A percentile compares a stretch with the other conserved stretches of the same genome.
These are phyloP conservation scores for Lateolabrax maculatus DNA, from an alignment of 2,797 vertebrate genomes.

Conservation along the genomic window DNA sequence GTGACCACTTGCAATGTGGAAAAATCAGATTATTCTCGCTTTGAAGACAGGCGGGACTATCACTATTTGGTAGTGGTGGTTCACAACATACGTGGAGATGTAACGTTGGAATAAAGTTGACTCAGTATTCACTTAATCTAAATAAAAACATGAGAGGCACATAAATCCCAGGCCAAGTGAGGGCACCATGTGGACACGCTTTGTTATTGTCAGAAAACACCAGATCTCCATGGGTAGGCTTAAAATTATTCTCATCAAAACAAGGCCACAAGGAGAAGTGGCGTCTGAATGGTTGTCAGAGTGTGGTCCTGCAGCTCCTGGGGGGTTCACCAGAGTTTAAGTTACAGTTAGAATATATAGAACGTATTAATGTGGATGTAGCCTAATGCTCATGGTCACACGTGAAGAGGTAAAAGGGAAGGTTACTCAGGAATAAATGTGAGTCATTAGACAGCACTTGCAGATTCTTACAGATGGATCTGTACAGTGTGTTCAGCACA, in stretches of 20 bases:
- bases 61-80: neutral
- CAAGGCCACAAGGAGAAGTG: slow-evolving; percentile 3
- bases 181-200: neutral
- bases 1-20: neutral
- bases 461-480: too few relatives aligned
- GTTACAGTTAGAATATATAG: too few relatives aligned
- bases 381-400: too few relatives aligned
- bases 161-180: slow-evolving; percentile 24
- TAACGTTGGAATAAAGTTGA: slow-evolving; percentile 41
- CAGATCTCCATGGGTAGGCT: neutral
- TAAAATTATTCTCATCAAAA: slow-evolving; percentile 20
- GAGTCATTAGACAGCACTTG: too few relatives aligned
- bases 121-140: neutral
- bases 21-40: slow-evolving; percentile 42
- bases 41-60: slow-evolving; percentile 24
- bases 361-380: too few relatives aligned
- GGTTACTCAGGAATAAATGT: too few relatives aligned
- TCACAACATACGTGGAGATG: slow-evolving; percentile 9
- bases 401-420: too few relatives aligned
- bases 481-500: too few relatives aligned
- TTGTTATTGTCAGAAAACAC: slow-evolving; percentile 24
- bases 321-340: too few relatives aligned
- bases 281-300: neutral
- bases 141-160: slow-evolving; percentile 29
- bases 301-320: neutral